Evolutionary conservation across 1,140 invertebrate genomes (phyloP), one percentile per base, ranked within the genome.

Genomic region (Pseudomyrmex pallidus): DNA sequence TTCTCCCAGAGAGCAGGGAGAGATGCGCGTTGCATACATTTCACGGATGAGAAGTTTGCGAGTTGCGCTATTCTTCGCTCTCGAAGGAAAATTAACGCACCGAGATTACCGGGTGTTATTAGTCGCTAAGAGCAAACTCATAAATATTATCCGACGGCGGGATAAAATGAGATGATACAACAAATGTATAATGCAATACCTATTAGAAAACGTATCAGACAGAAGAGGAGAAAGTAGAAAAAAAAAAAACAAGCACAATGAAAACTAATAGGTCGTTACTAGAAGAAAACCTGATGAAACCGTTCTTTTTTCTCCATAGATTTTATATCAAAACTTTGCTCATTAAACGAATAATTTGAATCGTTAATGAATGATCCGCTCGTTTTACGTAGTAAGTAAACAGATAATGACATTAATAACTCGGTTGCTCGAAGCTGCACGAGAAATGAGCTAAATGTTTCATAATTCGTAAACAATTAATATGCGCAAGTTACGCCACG

Each of bases 21-120:
- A 78, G 44, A 68, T 68, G 52, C 63, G 7, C n/a, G 20, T 66
- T 66, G 74, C 59, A 35, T 76, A n/a, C 17, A 77, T 77, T 77
- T 77, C 17, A 66, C 62, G 62, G n/a, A n/a, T 66, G 74, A 77
- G 62, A 77, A 77, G 62, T 77, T 66, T 20, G 76, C 44, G 64
- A 70, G 50, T 78, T 68, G 15, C 44, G 15, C 15, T 68, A 48
- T 78, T 68, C 54, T 78, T 68, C 20, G 20, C 57, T 78, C 35
- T 57, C 64, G 44, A 59, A 70, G 20, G 35, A 35, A 68, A 68
- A 78, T 78, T 78, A 78, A 70, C 52, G 50, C 63, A 13, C 25
- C 4, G 68, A 70, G 64, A 57, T 68, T 78, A 35, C 35, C 44
- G 54, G n/a, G 3, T 57, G 59, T 63, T 70, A 78, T 78, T 63